Base-by-base conservation (phyloP, 1,140 invertebrate genomes). In the Dinothrombium tinctorium region DNA sequence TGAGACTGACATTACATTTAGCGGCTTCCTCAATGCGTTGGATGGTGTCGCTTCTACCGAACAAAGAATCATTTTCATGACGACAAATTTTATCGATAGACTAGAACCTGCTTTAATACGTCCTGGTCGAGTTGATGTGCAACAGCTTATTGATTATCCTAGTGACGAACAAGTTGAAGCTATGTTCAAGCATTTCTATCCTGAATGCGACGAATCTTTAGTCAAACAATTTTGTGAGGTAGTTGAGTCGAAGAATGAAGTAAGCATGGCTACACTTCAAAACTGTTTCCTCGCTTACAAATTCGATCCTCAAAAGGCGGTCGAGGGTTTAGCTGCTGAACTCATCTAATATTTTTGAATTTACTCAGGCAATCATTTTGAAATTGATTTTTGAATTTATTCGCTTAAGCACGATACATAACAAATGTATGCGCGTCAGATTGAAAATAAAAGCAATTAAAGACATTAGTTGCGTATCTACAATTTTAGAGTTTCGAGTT, bases 41-140 rank as follows among this genome's bases (percentile, higher is more conserved):
- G 94, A 99, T 64, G 94, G 94, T 11, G 92, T 99, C n/a, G 89
- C 86, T 3, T 95, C 87, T 23, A 77, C 90, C 4, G 94, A 99
- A 65, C 94, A 82, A 7, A 63, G 94, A 45, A 87, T 99, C 46
- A 65, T 99, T 12, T 98, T 99, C 59, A 98, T 98, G 94, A 99
- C 94, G 0, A 99, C 94, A 1, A 99, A 99, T 66, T 92, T 95
- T 59, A 62, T 92, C 35, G 81, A 98, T 47, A 76, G 87, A 51
- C 64, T 99, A 35, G 92, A 99, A 64, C 75, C 83, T 45, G 92
- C 92, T 9, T 59, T 99, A n/a, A 78, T 98, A 36, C 64, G 94
- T 46, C 92, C 94, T 6, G 94, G 94, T 1, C 63, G 94, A 47
- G 83, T 98, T 1, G 92, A 99, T 56, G 54, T 89, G 9, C 90